These are phyloP conservation scores for silkworm (Bombyx mori) DNA, from an alignment of 1,140 invertebrate species.

Conservation along the genomic window ASM3026992v2 NC_085118.1:7439001-7439500, in stretches of 20 bases:
- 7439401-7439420: too few relatives aligned
- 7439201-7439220: slow-evolving; percentile 92
- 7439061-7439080: too few relatives aligned
- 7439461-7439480: slow-evolving; percentile 64
- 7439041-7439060: too few relatives aligned
- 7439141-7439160: slow-evolving; percentile 78
- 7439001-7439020: too few relatives aligned
- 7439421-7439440: background rate
- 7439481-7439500: slow-evolving; percentile 69
- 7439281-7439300: slow-evolving; percentile 78
- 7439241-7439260: slow-evolving; percentile 94
- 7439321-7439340: too few relatives aligned
- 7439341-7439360: too few relatives aligned
- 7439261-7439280: slow-evolving; percentile 90
- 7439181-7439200: slow-evolving; percentile 87
- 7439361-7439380: too few relatives aligned
- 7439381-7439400: too few relatives aligned
- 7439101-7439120: slow-evolving; percentile 89
- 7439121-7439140: slow-evolving; percentile 84
- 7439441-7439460: slow-evolving; percentile 37
- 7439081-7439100: slow-evolving; percentile 71
- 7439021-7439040: too few relatives aligned
- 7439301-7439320: too few relatives aligned
- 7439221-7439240: slow-evolving; percentile 91
- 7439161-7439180: slow-evolving; percentile 89